Evolutionary conservation across 2,113 vertebrate species (phyloP).

Genomic region (Mirounga angustirostris): DNA sequence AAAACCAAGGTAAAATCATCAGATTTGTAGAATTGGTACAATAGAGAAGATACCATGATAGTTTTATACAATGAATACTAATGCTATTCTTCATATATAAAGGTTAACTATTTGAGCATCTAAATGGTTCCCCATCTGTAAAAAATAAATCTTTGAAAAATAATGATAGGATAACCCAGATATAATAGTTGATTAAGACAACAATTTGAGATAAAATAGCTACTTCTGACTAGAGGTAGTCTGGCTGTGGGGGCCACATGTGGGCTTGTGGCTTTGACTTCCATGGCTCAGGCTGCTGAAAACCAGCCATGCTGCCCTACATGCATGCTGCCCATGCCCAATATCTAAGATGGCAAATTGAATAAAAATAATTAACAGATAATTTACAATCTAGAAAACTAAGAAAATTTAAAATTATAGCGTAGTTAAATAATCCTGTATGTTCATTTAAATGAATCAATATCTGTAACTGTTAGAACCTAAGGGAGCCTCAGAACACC

Average conservation of each 20-base stretch:
- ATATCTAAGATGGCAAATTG: neutral
- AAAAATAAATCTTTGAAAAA: neutral
- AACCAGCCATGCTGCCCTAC: neutral
- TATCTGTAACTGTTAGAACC: neutral
- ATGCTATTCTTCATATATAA: neutral
- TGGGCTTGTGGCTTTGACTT: neutral
- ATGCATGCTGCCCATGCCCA: neutral
- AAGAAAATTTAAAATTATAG: neutral
- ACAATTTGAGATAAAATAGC: neutral
- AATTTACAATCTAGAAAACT: neutral
- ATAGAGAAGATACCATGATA: neutral
- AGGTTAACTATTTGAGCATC: neutral
- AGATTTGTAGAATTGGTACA: neutral
- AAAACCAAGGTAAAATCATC: neutral
- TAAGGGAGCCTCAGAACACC: neutral
- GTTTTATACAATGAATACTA: neutral
- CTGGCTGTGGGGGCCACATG: neutral
- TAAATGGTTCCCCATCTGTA: neutral
- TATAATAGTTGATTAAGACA: neutral
- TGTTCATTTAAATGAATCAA: neutral
- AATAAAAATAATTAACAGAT: conserved; percentile 13
- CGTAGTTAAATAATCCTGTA: neutral
- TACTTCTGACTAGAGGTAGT: neutral
- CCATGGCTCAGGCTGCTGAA: neutral
- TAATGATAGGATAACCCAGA: neutral